Evolutionary conservation across 2,113 vertebrate species (phyloP).

Genomic region (Salvelinus namaycush): DNA sequence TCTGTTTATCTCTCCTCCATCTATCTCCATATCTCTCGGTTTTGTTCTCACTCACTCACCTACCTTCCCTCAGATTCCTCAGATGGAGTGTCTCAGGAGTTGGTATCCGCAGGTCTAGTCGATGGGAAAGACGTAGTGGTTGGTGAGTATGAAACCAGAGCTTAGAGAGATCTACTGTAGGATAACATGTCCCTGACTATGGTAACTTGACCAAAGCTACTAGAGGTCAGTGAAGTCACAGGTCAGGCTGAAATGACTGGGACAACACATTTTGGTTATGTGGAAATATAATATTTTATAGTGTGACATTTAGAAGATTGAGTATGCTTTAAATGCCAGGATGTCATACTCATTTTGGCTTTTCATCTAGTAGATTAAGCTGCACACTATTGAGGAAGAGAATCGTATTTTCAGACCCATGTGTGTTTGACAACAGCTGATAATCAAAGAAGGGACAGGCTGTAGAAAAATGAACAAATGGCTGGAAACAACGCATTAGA

Average conservation of each 20-base stretch:
- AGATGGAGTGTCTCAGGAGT: constrained; percentile 96
- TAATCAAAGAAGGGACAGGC: background rate
- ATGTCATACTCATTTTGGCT: no score
- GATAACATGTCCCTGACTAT: background rate
- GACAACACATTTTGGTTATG: no score
- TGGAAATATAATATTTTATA: no score
- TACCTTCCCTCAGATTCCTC: constrained; percentile 85
- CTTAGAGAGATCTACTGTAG: background rate
- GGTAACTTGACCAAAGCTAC: no score
- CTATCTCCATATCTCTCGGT: background rate
- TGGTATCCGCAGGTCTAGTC: constrained; percentile 96
- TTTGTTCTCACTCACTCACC: constrained; percentile 6
- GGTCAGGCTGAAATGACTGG: no score
- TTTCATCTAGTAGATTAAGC: no score
- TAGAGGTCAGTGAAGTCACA: no score
- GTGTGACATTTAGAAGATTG: no score
- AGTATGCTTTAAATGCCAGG: no score
- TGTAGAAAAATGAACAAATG: background rate
- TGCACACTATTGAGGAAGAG: no score
- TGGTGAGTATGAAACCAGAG: constrained; percentile 71
- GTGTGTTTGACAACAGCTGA: background rate
- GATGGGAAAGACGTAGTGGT: constrained; percentile 97
- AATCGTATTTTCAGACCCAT: no score
- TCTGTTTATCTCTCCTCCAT: background rate
- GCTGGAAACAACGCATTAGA: background rate